Percentiles rank a stretch among this genome's conserved stretches.
phyloP scores from a whole-genome alignment of 2,888 invertebrate species.

The Dryobota labecula region DNA sequence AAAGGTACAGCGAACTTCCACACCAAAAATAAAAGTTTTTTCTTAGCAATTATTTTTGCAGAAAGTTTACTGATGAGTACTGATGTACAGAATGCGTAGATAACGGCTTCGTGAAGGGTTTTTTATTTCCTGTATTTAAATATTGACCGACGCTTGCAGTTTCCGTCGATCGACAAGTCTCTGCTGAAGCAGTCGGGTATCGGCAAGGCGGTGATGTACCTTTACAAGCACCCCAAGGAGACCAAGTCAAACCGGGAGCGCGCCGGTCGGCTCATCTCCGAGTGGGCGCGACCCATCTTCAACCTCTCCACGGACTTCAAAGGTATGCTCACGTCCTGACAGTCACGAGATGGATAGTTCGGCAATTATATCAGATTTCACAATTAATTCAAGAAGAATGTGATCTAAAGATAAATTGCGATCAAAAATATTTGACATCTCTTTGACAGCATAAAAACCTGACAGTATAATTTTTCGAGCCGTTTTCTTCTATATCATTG shows the following conservation, averaged over 20 bases:
- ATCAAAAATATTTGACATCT: no score
- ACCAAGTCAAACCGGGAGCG: slow-evolving; percentile 97
- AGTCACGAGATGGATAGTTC: not conserved
- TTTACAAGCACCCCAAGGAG: slow-evolving; percentile 99
- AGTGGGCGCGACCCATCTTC: slow-evolving; percentile 99
- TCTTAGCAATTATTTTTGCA: not conserved
- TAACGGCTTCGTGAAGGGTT: not conserved
- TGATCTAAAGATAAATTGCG: no score
- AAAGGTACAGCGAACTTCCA: no score
- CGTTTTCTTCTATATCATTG: no score
- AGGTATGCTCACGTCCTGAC: slow-evolving; percentile 69
- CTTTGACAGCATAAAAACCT: no score
- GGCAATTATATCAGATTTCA: not conserved
- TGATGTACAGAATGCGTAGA: not conserved
- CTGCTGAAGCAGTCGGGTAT: slow-evolving; percentile 98
- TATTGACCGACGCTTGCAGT: slow-evolving; percentile 86
- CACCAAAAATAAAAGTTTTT: not conserved
- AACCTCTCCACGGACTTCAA: slow-evolving; percentile 92
- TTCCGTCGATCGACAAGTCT: slow-evolving; percentile 96
- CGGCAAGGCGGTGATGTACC: slow-evolving; percentile 99
- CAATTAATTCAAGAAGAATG: no score
- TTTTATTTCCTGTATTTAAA: not conserved
- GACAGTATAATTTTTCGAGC: no score
- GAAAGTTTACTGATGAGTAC: not conserved
- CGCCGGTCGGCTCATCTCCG: slow-evolving; percentile 98